Evolutionary conservation across 2,888 invertebrate genomes (phyloP).

Genomic region (Cyclophora albipunctata): DNA sequence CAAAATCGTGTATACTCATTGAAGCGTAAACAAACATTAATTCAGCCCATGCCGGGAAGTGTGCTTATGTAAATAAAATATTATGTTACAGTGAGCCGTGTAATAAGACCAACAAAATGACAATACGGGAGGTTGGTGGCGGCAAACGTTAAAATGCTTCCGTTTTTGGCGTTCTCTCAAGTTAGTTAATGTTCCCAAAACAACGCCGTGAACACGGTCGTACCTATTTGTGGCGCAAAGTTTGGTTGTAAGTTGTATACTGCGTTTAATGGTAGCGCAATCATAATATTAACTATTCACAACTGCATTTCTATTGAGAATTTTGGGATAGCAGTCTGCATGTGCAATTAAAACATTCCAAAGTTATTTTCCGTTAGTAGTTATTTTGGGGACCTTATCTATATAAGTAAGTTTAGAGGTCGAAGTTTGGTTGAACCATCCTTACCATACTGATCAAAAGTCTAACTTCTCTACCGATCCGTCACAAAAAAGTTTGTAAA

Average conservation of each 20-base stretch:
- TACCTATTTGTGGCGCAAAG: conserved; percentile 44
- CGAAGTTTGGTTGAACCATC: no score
- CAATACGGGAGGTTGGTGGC: conserved; percentile 46
- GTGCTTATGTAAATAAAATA: no score
- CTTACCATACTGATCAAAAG: no score
- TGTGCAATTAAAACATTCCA: no score
- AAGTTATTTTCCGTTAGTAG: no score
- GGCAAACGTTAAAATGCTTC: conserved; percentile 59
- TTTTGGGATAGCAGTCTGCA: not conserved
- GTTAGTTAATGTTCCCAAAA: conserved; percentile 70
- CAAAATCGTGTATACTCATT: no score
- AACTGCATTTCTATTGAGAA: conserved; percentile 15
- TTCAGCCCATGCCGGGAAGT: no score
- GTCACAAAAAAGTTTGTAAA: no score
- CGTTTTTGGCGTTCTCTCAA: conserved; percentile 71
- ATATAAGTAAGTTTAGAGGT: no score
- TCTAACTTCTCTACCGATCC: no score
- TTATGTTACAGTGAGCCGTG: conserved; percentile 23
- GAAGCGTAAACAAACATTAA: no score
- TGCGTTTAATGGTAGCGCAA: conserved; percentile 22
- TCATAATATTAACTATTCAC: conserved; percentile 15
- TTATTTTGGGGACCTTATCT: no score
- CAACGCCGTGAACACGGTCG: conserved; percentile 50
- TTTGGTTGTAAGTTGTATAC: conserved; percentile 38
- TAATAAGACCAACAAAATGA: conserved; percentile 47